Percentiles rank a stretch among this genome's conserved stretches.
phyloP scores from a whole-genome alignment of 2,888 invertebrate species.

The Apantesis nais region DNA sequence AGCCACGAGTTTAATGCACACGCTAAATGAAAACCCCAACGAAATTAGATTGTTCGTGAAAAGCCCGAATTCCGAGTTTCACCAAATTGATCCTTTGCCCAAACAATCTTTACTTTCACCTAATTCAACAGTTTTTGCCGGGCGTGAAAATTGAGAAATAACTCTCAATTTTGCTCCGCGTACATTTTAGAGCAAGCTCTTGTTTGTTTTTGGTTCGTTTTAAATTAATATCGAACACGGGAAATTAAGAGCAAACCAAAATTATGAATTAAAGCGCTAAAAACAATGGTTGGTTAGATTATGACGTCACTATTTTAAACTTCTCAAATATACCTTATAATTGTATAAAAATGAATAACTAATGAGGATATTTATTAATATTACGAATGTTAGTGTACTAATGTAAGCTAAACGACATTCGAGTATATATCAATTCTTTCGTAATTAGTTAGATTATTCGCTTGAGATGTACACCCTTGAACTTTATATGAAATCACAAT shows the following conservation, averaged over 20 bases:
- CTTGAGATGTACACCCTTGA: background rate
- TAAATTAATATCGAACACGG: constrained; percentile 66
- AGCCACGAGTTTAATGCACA: constrained; percentile 27
- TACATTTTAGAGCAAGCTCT: constrained; percentile 52
- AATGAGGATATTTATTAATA: background rate
- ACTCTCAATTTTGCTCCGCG: constrained; percentile 50
- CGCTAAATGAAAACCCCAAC: constrained; percentile 37
- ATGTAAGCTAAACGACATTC: background rate
- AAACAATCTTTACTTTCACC: constrained; percentile 65
- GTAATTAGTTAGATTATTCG: too few species aligned
- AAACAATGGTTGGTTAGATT: constrained; percentile 26
- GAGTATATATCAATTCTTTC: background rate
- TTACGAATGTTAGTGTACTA: background rate
- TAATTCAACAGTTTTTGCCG: constrained; percentile 65
- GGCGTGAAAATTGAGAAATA: constrained; percentile 55
- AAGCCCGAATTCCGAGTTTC: constrained; percentile 54
- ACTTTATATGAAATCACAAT: background rate
- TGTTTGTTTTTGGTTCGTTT: constrained; percentile 59
- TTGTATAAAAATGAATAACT: background rate
- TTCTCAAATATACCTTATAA: background rate
- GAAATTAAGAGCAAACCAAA: constrained; percentile 57
- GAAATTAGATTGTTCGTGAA: constrained; percentile 53
- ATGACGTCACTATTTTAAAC: background rate
- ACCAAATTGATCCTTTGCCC: constrained; percentile 61
- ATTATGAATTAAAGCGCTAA: constrained; percentile 50